These are phyloP conservation scores for Pongo pygmaeus DNA, from an alignment of 2,113 vertebrate genomes.

Conservation along the genomic window DNA sequence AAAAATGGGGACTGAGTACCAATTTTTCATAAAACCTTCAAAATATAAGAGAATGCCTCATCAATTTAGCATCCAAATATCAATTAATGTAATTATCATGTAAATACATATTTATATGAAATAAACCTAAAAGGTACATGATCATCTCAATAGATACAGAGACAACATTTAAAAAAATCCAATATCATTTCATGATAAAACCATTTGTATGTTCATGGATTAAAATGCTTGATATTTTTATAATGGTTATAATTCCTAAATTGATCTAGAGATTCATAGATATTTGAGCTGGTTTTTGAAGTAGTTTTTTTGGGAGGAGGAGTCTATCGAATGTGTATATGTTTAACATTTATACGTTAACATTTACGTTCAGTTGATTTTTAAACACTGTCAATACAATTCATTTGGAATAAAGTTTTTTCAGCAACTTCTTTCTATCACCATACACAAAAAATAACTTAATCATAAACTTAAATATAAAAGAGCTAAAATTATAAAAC, in stretches of 20 bases:
- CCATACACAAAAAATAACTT: background rate
- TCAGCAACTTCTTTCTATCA: background rate
- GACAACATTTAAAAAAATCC: background rate
- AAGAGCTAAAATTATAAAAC: background rate
- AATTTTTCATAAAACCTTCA: background rate
- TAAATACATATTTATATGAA: background rate
- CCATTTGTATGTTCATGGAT: background rate
- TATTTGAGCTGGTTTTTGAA: background rate
- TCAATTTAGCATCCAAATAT: background rate
- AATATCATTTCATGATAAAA: background rate
- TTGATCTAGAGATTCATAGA: background rate
- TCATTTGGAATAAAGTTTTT: background rate
- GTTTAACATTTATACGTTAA: too few relatives aligned
- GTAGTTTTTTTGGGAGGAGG: background rate
- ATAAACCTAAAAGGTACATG: background rate
- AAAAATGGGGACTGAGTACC: too few relatives aligned
- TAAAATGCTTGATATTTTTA: background rate
- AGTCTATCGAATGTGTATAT: too few relatives aligned
- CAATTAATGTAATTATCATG: background rate
- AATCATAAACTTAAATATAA: background rate
- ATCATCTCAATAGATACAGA: background rate
- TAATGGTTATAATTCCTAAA: background rate
- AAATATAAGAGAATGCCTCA: background rate
- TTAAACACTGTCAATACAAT: background rate
- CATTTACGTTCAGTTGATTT: background rate